Evolutionary conservation across 2,113 vertebrate genomes (phyloP), one percentile per base, ranked within the genome.

Genomic region (Lethenteron reissneri): DNA sequence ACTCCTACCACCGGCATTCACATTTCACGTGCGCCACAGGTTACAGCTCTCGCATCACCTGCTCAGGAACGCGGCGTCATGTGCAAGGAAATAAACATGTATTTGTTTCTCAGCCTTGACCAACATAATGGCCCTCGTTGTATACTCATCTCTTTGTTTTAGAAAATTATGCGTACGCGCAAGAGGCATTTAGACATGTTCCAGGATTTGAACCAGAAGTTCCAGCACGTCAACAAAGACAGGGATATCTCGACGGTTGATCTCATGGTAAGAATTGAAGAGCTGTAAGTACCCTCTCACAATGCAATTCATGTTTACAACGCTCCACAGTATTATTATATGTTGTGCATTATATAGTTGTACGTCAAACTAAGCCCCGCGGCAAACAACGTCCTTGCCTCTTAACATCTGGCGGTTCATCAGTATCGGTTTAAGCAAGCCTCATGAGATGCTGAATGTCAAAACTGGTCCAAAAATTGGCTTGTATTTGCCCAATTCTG

Each of bases 181-280:
- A 68, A 68, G 25, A n/a, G 64, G n/a, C 64, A 68, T 68, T 17
- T 68, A 17, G 64, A 68, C 64, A 68, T 68, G 64, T 68, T 68
- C 64, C 64, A 68, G 25, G 64, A 68, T 25, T 11, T 68, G 64
- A 68, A 68, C 25, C n/a, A 68, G n/a, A 68, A 68, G 25, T 68
- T 68, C 64, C 64, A 68, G 25, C 64, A 68, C 2, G 64, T 17
- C 25, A 68, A 68, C n/a, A 25, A 68, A 17, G 64, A 68, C 25
- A n/a, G 64, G n/a, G 64, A 25, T 10, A 68, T 25, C n/a, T 68
- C 25, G 64, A 10, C 64, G n/a, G 64, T 68, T n/a, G 64, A 68
- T 25, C n/a, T 68, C n/a, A 17, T 68, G 64, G 64, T 68, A 68
- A 68, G 64, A 41, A 41, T 41, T 41, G 41, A 41, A 41, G 41